Evolutionary conservation across 2,888 invertebrate species (phyloP).

Genomic region (Ctena decussata): DNA sequence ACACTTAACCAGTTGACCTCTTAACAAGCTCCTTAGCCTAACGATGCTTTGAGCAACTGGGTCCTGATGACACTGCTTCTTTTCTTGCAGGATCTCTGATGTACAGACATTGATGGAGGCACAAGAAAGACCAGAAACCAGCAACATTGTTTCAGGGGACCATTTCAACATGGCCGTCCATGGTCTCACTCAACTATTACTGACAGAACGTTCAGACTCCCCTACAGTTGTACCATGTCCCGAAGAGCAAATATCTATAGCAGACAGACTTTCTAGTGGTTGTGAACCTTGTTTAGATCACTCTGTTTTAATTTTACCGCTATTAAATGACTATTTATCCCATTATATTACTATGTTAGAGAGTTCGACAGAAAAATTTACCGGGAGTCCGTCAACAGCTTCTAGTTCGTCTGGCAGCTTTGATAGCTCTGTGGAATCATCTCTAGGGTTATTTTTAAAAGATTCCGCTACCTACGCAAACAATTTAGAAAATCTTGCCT

Average conservation of each 20-base stretch:
- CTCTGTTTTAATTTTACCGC: slow-evolving; percentile 72
- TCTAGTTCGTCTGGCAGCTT: slow-evolving; percentile 71
- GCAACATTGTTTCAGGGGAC: slow-evolving; percentile 52
- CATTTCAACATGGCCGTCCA: slow-evolving; percentile 68
- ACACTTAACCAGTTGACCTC: too few species aligned
- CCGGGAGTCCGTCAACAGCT: slow-evolving; percentile 34
- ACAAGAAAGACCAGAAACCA: slow-evolving; percentile 10
- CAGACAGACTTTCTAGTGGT: background rate
- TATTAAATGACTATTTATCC: slow-evolving; percentile 76
- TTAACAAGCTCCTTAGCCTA: too few species aligned
- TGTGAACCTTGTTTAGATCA: slow-evolving; percentile 36
- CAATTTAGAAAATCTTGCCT: slow-evolving; percentile 71
- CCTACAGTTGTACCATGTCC: background rate
- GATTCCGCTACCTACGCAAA: slow-evolving; percentile 75
- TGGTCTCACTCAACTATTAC: slow-evolving; percentile 57
- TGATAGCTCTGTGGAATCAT: slow-evolving; percentile 74
- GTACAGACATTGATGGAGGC: slow-evolving; percentile 32
- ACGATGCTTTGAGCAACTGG: too few species aligned
- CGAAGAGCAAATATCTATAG: background rate
- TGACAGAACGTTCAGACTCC: background rate
- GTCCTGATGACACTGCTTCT: too few species aligned
- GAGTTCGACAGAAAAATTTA: slow-evolving; percentile 25
- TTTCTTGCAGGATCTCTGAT: slow-evolving; percentile 57
- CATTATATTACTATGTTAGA: slow-evolving; percentile 76
- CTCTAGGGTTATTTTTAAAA: slow-evolving; percentile 69